Conservation (phyloP, 2,113 vertebrate genomes). For the Lathamus discolor region DNA sequence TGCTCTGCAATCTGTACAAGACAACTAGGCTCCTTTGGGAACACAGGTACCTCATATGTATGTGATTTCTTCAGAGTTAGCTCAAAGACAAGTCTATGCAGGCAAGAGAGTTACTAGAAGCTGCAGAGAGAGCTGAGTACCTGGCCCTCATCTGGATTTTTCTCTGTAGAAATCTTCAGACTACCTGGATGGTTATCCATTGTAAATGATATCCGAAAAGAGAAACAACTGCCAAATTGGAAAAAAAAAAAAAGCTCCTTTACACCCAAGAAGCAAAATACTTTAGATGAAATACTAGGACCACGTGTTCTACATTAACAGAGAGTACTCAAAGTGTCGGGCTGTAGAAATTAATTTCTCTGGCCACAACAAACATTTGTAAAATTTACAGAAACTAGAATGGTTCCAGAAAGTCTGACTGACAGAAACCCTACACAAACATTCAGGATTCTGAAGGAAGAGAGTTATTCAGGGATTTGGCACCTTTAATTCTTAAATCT, state of each 20-base stretch:
- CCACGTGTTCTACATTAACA: not conserved
- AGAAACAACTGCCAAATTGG: not conserved
- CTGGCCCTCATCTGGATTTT: not conserved
- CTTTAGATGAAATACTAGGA: not conserved
- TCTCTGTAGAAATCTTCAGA: not conserved
- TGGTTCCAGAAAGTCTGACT: not conserved
- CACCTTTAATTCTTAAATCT: not conserved
- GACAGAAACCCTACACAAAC: not conserved
- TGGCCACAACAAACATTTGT: not conserved
- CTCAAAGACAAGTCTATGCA: not conserved
- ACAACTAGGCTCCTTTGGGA: accelerated
- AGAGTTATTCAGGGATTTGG: not conserved
- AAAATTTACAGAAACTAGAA: not conserved
- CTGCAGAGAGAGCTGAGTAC: not conserved
- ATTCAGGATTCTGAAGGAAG: not conserved
- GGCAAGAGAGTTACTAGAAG: not conserved
- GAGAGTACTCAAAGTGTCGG: not conserved
- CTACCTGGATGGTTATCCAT: not conserved
- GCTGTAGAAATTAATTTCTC: not conserved
- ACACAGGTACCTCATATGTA: not conserved
- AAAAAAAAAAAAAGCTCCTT: not conserved
- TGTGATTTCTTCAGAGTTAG: not conserved
- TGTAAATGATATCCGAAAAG: not conserved
- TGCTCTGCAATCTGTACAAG: not conserved
- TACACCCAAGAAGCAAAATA: not conserved